Base-by-base conservation (phyloP, 2,113 vertebrate species). In the Camarhynchus parvulus region DNA sequence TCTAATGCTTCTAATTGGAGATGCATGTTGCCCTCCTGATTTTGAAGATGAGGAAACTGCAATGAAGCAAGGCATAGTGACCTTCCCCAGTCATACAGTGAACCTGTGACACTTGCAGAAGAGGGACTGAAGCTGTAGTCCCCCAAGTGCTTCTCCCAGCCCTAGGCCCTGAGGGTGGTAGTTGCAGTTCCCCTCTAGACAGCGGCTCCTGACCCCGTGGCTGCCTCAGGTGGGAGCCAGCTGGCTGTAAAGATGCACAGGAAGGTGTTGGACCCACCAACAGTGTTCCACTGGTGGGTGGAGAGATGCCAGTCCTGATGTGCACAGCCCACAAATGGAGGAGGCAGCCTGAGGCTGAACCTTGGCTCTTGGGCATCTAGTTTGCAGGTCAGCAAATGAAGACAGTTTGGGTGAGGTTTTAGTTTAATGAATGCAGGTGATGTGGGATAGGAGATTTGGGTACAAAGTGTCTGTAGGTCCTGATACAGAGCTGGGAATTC, bases 181-280 rank as follows among this genome's bases (percentile, higher is more conserved):
- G 68, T 5, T 68, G 35, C 39, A 75, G 37, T 25, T 30, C 15
- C 20, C 13, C 13, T 42, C 7, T 33, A 9, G 53, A 7, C 1
- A 0, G 25, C 3, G 3, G 55, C n/a, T 82, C 7, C 47, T 21
- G 17, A 31, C 52, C 4, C 10, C 41, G 9, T 0, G 0, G n/a
- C 44, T 20, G 18, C 37, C 20, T 5, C 30, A 56, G 55, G 37
- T 1, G 0, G 67, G 46, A 87, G n/a, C 46, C 47, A 58, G 7
- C 22, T 72, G 76, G n/a, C 70, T 52, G 19, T 20, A 22, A 49
- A 21, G 0, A 1, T 5, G 17, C 23, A 4, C 24, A 8, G 0
- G 0, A 4, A 31, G 31, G 17, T 25, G 5, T 15, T 56, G 69
- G n/a, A 39, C 14, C 30, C 44, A 39, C 27, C 11, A 22, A 11